Evolutionary conservation across 1,140 invertebrate species (phyloP).

Genomic region (Anadara kagoshimensis): DNA sequence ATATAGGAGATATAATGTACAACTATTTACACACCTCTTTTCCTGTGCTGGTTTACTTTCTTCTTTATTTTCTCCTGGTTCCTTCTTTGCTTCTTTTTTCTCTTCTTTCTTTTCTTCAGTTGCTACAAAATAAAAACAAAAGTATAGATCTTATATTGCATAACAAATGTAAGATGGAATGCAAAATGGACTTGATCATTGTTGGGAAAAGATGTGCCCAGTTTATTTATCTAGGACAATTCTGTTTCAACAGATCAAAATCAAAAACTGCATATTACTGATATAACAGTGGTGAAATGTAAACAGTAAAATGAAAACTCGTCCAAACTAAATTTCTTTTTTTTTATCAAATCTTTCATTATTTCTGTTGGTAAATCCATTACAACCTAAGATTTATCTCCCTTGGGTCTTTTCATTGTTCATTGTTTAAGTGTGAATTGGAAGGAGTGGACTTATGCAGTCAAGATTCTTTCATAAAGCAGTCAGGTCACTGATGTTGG

Average conservation of each 20-base stretch:
- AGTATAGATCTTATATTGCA: neutral
- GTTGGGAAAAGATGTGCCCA: too few species aligned
- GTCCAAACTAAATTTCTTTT: too few species aligned
- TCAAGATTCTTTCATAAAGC: too few species aligned
- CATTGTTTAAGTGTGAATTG: too few species aligned
- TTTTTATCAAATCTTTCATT: too few species aligned
- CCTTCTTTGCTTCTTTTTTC: constrained; percentile 64
- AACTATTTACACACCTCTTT: constrained; percentile 30
- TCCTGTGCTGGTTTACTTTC: constrained; percentile 44
- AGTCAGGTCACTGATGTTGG: too few species aligned
- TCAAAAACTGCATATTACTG: neutral
- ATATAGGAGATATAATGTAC: neutral
- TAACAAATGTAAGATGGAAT: neutral
- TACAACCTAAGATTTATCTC: neutral
- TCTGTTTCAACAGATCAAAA: neutral
- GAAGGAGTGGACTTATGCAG: too few species aligned
- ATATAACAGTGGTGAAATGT: neutral
- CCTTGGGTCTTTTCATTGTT: neutral
- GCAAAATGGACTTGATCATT: neutral
- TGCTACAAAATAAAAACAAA: constrained; percentile 10
- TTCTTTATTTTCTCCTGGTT: constrained; percentile 48
- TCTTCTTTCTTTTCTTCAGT: constrained; percentile 57
- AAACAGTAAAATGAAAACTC: too few species aligned
- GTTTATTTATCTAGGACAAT: neutral
- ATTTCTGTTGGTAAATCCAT: too few species aligned